These are phyloP conservation scores for Oscheius myriophilus DNA, from an alignment of 2,888 invertebrate genomes.

Conservation along the genomic window DNA sequence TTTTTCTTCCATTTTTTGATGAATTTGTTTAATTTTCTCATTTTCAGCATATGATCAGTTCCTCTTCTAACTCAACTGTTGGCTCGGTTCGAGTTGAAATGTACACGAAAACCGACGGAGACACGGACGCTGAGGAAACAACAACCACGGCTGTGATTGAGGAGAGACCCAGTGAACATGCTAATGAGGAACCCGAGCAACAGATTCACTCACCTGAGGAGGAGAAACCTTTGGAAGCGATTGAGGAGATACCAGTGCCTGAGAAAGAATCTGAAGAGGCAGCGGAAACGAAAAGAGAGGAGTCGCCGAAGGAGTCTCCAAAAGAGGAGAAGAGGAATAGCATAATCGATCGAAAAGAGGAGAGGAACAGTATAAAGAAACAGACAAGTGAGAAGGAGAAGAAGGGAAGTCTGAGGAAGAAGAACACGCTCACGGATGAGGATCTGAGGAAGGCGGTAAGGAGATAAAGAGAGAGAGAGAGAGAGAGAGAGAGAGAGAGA, in stretches of 20 bases:
- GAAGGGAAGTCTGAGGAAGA: slow-evolving; percentile 26
- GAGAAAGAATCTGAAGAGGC: slow-evolving; percentile 31
- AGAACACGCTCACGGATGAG: slow-evolving; percentile 9
- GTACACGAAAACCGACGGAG: background rate
- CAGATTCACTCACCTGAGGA: slow-evolving; percentile 33
- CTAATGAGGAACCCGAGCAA: slow-evolving; percentile 25
- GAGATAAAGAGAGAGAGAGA: no score
- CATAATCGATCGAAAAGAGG: background rate
- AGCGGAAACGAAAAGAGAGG: slow-evolving; percentile 34
- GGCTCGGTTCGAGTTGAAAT: slow-evolving; percentile 52
- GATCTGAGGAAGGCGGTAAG: slow-evolving; percentile 5
- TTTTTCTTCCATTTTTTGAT: background rate
- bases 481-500: no score
- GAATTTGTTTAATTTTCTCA: background rate
- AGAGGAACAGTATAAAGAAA: slow-evolving; percentile 30
- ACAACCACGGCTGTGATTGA: slow-evolving; percentile 26
- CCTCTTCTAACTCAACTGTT: slow-evolving; percentile 54
- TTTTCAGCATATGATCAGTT: slow-evolving; percentile 47
- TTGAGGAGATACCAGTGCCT: slow-evolving; percentile 10
- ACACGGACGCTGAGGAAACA: background rate
- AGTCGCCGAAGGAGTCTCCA: slow-evolving; percentile 23
- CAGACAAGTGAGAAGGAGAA: slow-evolving; percentile 24
- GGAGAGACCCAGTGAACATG: slow-evolving; percentile 21
- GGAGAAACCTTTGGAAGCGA: slow-evolving; percentile 16
- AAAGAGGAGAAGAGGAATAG: slow-evolving; percentile 36